Base-by-base conservation (phyloP, 1,140 invertebrate species). In the Drosophila lowei region DNA sequence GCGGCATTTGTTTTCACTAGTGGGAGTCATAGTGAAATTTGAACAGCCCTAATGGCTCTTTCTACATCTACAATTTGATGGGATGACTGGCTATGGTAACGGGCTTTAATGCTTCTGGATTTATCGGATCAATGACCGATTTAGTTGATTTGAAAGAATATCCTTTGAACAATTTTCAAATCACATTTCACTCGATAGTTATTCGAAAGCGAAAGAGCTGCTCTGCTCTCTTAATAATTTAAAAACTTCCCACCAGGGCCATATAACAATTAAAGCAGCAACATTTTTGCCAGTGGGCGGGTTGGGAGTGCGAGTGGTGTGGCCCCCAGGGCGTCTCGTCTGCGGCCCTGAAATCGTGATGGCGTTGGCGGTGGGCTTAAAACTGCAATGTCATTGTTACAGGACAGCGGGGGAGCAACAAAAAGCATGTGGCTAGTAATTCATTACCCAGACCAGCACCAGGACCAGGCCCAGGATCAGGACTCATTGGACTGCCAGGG, bases 311-410 rank as follows among this genome's bases (percentile, higher is more conserved):
- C 48, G 72, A 61, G 74, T 16, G 9, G 42, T n/a, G 41, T 42
- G 21, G 25, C 16, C 25, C 34, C 9, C n/a, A 21, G 16, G 54
- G 13, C 11, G 44, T 44, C 55, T 54, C 21, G 50, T 53, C 62
- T 52, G 57, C 42, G 68, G 47, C 81, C 81, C 81, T 80, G 74
- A 81, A 85, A 81, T 46, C 44, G 21, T 18, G 58, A 9, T 18
- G 59, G 23, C 42, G 49, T 34, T 42, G 79, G 64, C 67, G 72
- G 57, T 50, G 34, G 34, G 9, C 80, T 86, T 88, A 86, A 86
- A 86, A 86, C 85, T 88, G 81, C 81, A 86, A 86, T 86, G 81
- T 86, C 81, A 86, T 88, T 86, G 83, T 86, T 86, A 74, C 74
- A 73, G 80, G 77, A 58, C 81, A 77, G 72, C 77, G 73, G 73